These are phyloP conservation scores for Drosophila suboccidentalis DNA, from an alignment of 2,888 invertebrate genomes.

Conservation along the genomic window DNA sequence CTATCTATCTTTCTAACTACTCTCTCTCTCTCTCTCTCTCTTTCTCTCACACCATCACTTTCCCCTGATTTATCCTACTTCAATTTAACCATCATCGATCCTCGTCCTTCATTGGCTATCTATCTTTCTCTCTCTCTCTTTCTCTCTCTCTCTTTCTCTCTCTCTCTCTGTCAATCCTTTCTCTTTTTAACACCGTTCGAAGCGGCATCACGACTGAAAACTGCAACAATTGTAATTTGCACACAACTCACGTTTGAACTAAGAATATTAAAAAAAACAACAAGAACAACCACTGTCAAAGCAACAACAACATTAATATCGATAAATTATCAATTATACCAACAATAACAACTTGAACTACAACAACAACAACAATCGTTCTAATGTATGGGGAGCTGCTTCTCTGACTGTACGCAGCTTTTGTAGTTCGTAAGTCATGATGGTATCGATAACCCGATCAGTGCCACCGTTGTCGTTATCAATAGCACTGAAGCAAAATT, in stretches of 20 bases:
- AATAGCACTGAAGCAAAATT: slow-evolving; percentile 22
- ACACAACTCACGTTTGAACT: slow-evolving; percentile 50
- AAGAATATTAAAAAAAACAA: slow-evolving; percentile 23
- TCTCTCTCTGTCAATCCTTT: neutral
- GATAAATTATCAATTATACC: slow-evolving; percentile 15
- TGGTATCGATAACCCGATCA: slow-evolving; percentile 26
- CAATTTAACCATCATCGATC: neutral
- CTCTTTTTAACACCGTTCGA: slow-evolving; percentile 39
- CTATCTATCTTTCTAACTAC: neutral
- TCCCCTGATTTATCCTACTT: neutral
- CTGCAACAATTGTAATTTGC: slow-evolving; percentile 54
- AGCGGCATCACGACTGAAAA: slow-evolving; percentile 51
- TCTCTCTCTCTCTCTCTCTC: neutral
- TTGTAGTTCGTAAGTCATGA: slow-evolving; percentile 46
- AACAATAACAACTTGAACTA: slow-evolving; percentile 13
- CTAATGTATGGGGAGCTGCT: slow-evolving; percentile 43
- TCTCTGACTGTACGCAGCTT: slow-evolving; percentile 22
- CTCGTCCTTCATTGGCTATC: neutral
- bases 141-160: neutral
- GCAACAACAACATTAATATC: slow-evolving; percentile 27
- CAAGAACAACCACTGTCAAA: slow-evolving; percentile 22
- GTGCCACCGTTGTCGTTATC: slow-evolving; percentile 25
- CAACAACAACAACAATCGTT: slow-evolving; percentile 14
- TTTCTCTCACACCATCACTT: neutral
- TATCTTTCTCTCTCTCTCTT: neutral